phyloP scores from a whole-genome alignment of 2,797 vertebrate species.

The Falco concolor region DNA sequence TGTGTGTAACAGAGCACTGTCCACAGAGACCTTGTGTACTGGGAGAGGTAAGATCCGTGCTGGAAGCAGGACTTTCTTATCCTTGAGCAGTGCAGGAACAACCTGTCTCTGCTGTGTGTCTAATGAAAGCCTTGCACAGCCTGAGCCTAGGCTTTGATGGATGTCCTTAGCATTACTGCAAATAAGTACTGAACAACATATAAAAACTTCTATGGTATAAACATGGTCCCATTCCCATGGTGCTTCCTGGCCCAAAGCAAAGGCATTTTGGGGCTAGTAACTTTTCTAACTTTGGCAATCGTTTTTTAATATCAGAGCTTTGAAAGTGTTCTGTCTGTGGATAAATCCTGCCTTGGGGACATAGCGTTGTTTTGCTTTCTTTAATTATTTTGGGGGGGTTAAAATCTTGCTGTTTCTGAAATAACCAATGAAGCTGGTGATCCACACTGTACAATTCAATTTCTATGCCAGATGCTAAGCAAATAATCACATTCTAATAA shows the following conservation, averaged over 20 bases:
- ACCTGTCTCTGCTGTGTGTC: neutral
- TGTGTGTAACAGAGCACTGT: neutral
- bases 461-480: neutral
- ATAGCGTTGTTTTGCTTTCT: neutral
- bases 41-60: neutral
- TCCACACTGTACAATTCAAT: neutral
- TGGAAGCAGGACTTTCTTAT: neutral
- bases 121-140: neutral
- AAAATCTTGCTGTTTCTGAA: neutral
- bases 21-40: fast-evolving
- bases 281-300: neutral
- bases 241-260: neutral
- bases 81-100: neutral
- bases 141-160: neutral
- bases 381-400: neutral
- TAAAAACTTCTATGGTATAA: neutral
- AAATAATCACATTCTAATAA: constrained; percentile 1
- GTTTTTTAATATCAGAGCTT: neutral
- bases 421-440: neutral
- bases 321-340: neutral
- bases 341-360: neutral
- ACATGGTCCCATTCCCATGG: neutral
- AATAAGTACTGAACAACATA: neutral
- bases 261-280: neutral
- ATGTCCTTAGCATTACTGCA: neutral